Evolutionary conservation across 2,113 vertebrate species (phyloP), one percentile per base, ranked within the genome.

Genomic region (Mola mola): DNA sequence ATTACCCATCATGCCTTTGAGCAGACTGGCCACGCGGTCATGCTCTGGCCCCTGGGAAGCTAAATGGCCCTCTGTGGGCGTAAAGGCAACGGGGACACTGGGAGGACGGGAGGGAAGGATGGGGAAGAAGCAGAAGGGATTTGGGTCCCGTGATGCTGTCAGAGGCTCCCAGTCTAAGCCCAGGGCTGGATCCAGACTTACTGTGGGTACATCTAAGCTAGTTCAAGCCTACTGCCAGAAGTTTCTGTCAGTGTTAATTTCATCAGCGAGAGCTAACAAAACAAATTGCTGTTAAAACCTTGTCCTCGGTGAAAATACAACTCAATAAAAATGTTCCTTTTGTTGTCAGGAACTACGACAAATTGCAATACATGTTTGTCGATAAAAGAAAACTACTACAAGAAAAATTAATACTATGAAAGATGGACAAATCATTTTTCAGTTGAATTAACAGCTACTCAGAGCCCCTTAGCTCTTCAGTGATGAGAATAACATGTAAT

Each of bases 1-100:
- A 90, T 89, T 91, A 88, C 89, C 83, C 87, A 87, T 87, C 86
- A 87, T 88, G 87, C 88, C 74, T 91, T 89, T 88, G 84, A 86
- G 79, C 74, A 78, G 68, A 52, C 70, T 21, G 72, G 58, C 67
- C 82, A 75, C 62, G 74, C 78, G 64, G 86, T 88, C 84, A 82
- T 40, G 76, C 83, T 83, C 60, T 63, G 81, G 78, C 74, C 70
- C 75, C 42, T 51, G 47, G 74, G 70, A 87, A 81, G 79, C 75
- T 85, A 88, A 89, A 79, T 55, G 79, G 82, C 72, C 59, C 70
- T 84, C 64, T 67, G 79, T 65, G 73, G 78, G 57, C 74, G 59
- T 51, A 75, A 67, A 74, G 77, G 57, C 64, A 73, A 42, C 66
- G 60, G 76, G 75, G 63, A 72, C 55, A 25, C 46, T 25, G 48